A percentile compares a stretch with the other conserved stretches of the same genome.
These are phyloP conservation scores for Cryptocephalus moraei DNA, from an alignment of 2,888 invertebrate species.

Conservation along the genomic window DNA sequence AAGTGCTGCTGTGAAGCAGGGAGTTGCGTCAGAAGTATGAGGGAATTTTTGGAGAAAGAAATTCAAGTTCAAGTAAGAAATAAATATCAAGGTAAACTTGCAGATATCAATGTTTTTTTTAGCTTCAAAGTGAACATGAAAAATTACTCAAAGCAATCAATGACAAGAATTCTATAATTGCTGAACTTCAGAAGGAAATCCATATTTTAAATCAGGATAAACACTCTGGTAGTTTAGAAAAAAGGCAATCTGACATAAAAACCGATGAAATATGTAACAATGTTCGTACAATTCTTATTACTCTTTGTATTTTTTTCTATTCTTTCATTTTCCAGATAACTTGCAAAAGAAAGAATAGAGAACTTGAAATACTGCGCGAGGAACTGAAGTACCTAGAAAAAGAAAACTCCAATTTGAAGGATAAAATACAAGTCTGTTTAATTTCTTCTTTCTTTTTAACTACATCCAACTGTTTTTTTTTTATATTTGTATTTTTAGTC, in stretches of 20 bases:
- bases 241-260: conserved; percentile 6
- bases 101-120: background rate
- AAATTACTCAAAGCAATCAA: conserved; percentile 28
- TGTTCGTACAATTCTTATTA: conserved; percentile 15
- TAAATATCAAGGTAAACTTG: background rate
- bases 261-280: conserved; percentile 22
- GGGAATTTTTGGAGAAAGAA: conserved; percentile 25
- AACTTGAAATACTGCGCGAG: conserved; percentile 44
- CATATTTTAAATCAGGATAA: conserved; percentile 37
- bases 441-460: background rate
- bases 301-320: conserved; percentile 2
- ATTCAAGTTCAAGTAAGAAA: conserved; percentile 20
- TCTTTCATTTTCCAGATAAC: conserved; percentile 25
- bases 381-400: conserved; percentile 48
- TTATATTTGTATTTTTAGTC: conserved; percentile 10
- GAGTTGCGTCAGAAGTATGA: conserved; percentile 22
- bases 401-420: conserved; percentile 48
- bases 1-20: conserved; percentile 23
- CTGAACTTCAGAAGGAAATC: conserved; percentile 37
- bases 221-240: conserved; percentile 22
- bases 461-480: background rate
- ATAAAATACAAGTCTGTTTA: conserved; percentile 43
- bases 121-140: conserved; percentile 9
- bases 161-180: conserved; percentile 36
- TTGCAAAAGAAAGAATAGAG: conserved; percentile 39